Percentiles rank a stretch among this genome's conserved stretches.
Conservation (phyloP, 2,113 vertebrate species). For the Seriola aureovittata region DNA sequence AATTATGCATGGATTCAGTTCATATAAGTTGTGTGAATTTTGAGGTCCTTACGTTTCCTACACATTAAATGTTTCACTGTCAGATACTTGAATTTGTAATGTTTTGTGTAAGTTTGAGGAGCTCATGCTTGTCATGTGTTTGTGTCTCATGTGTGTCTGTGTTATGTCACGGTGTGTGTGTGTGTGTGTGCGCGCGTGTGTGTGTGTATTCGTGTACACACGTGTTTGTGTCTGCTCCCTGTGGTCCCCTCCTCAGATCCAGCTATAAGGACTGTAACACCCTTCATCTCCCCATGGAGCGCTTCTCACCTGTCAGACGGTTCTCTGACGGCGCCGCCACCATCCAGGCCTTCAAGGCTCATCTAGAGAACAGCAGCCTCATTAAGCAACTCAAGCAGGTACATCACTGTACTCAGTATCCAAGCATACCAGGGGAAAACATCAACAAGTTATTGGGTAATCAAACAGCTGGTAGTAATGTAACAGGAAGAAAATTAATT, state of each 20-base stretch:
- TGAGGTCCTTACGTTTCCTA: not conserved
- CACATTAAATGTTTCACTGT: not conserved
- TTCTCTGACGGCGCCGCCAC: slow-evolving; percentile 97
- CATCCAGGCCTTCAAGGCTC: slow-evolving; percentile 98
- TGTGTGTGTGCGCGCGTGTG: not conserved
- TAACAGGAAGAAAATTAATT: not conserved
- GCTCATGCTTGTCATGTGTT: slow-evolving; percentile 45
- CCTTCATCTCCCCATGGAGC: slow-evolving; percentile 97
- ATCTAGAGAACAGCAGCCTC: slow-evolving; percentile 97
- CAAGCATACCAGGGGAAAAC: not conserved
- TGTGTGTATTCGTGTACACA: slow-evolving; percentile 45
- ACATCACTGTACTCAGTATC: not conserved
- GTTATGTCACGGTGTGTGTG: not conserved
- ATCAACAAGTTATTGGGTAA: not conserved
- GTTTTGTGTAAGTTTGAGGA: slow-evolving; percentile 15
- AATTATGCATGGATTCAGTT: not conserved
- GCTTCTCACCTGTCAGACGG: slow-evolving; percentile 97
- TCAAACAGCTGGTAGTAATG: not conserved
- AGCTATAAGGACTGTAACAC: slow-evolving; percentile 99
- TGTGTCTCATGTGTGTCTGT: slow-evolving; percentile 39
- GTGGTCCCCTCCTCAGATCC: slow-evolving; percentile 84
- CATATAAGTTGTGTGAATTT: not conserved
- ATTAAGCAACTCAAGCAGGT: slow-evolving; percentile 99
- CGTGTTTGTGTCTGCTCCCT: slow-evolving; percentile 50
- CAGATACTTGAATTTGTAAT: not conserved